phyloP scores from a whole-genome alignment of 2,797 vertebrate genomes.

The Myripristis jacobus region DNA sequence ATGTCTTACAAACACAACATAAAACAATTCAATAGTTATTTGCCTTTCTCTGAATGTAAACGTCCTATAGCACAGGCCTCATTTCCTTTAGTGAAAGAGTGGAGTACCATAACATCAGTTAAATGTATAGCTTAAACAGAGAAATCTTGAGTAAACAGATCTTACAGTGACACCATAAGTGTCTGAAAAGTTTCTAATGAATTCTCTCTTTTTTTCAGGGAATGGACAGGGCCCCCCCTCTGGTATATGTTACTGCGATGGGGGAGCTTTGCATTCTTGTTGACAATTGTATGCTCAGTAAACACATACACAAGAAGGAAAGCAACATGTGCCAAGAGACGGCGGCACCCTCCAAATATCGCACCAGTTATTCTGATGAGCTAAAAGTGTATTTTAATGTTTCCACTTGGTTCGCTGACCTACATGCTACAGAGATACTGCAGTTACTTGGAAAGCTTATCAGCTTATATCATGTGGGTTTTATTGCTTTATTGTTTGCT shows the following conservation, averaged over 20 bases:
- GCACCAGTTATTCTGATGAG: too few relatives aligned
- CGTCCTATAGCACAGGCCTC: not conserved
- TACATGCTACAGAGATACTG: not conserved
- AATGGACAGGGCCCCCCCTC: slow-evolving; percentile 26
- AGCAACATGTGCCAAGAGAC: not conserved
- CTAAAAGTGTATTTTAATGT: too few relatives aligned
- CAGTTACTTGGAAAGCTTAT: slow-evolving; percentile 23
- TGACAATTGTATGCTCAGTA: slow-evolving; percentile 37
- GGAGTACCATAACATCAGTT: not conserved
- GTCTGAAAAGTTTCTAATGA: not conserved
- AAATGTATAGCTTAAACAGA: not conserved
- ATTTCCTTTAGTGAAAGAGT: not conserved
- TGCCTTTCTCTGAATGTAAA: not conserved
- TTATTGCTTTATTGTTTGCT: not conserved
- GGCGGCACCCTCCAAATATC: too few relatives aligned
- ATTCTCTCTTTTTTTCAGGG: slow-evolving; percentile 38
- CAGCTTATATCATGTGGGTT: not conserved
- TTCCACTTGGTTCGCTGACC: not conserved
- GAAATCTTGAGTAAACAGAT: not conserved
- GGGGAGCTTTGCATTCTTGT: slow-evolving; percentile 33
- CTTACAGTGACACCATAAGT: not conserved
- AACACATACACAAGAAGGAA: slow-evolving; percentile 12
- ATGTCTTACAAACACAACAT: too few relatives aligned
- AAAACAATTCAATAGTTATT: not conserved
- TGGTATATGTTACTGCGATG: slow-evolving; percentile 62